Percentiles rank a stretch among this genome's conserved stretches.
These are phyloP conservation scores for Drosophila ironensis DNA, from an alignment of 1,140 invertebrate species.

Conservation along the genomic window DNA sequence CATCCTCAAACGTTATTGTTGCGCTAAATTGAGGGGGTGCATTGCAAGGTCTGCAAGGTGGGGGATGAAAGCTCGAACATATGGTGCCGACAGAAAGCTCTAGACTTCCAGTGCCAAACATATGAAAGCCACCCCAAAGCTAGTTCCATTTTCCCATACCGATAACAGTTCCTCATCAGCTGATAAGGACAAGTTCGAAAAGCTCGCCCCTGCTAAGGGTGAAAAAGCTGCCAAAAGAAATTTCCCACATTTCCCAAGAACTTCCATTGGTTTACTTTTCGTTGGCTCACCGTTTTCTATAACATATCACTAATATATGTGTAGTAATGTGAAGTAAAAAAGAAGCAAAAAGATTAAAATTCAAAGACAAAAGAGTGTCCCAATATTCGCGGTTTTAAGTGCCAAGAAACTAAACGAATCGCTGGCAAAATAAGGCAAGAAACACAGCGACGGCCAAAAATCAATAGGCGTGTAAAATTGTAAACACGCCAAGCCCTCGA, in stretches of 20 bases:
- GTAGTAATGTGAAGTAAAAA: too few relatives aligned
- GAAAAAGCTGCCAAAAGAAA: conserved; percentile 23
- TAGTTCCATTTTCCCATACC: background rate
- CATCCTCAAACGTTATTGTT: conserved; percentile 38
- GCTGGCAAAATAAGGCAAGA: conserved; percentile 15
- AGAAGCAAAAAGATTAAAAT: background rate
- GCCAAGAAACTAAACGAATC: conserved; percentile 4
- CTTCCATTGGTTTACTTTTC: conserved; percentile 72
- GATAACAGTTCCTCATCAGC: conserved; percentile 34
- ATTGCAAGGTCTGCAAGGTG: conserved; percentile 64
- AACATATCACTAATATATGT: too few relatives aligned
- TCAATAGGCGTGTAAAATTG: conserved; percentile 74
- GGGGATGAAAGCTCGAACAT: conserved; percentile 69
- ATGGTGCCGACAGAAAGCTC: conserved; percentile 29
- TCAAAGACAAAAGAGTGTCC: background rate
- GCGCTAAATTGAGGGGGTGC: conserved; percentile 33
- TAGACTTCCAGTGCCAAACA: conserved; percentile 10
- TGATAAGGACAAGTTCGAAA: conserved; percentile 25
- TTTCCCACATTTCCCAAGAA: conserved; percentile 32
- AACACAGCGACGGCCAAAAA: too few relatives aligned
- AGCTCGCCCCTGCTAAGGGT: conserved; percentile 36
- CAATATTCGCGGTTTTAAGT: conserved; percentile 4
- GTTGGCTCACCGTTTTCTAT: background rate
- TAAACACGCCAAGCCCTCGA: conserved; percentile 71
- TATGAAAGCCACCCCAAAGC: background rate